Conservation (phyloP, 1,140 invertebrate genomes). For the Helicoverpa armigera region DNA sequence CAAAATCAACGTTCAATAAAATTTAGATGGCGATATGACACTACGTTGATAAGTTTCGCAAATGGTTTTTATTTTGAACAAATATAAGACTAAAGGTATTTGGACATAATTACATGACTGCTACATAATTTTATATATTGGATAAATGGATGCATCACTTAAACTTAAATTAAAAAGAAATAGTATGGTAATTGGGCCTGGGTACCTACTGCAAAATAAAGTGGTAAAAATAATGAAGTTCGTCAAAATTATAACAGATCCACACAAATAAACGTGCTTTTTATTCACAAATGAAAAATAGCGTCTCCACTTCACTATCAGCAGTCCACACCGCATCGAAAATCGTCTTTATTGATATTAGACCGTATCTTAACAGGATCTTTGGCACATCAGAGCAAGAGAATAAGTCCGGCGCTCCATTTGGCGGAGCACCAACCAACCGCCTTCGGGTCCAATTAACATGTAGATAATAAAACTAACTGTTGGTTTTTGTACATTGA, state of each 20-base stretch:
- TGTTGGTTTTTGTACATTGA: constrained; percentile 53
- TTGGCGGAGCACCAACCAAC: constrained; percentile 71
- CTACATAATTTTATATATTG: too few relatives aligned
- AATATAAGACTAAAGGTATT: too few relatives aligned
- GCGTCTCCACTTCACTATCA: not conserved
- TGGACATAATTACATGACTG: too few relatives aligned
- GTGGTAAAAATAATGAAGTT: too few relatives aligned
- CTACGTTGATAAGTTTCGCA: not conserved
- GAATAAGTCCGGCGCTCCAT: constrained; percentile 58
- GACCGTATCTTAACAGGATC: not conserved
- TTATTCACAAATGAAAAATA: not conserved
- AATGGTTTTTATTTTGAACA: not conserved
- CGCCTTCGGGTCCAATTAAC: constrained; percentile 71
- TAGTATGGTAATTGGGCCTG: too few relatives aligned
- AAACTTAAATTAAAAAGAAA: too few relatives aligned
- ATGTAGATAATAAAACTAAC: constrained; percentile 75
- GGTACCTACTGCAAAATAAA: too few relatives aligned
- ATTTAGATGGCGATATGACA: not conserved
- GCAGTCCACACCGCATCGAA: too few relatives aligned
- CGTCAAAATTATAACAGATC: too few relatives aligned
- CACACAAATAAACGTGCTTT: too few relatives aligned
- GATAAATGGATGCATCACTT: too few relatives aligned
- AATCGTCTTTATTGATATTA: constrained; percentile 18
- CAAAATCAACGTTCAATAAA: constrained; percentile 5
- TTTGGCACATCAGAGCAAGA: constrained; percentile 38